Base-by-base conservation (phyloP, 1,140 invertebrate genomes). In the Pseudomyrmex dendroicus region DNA sequence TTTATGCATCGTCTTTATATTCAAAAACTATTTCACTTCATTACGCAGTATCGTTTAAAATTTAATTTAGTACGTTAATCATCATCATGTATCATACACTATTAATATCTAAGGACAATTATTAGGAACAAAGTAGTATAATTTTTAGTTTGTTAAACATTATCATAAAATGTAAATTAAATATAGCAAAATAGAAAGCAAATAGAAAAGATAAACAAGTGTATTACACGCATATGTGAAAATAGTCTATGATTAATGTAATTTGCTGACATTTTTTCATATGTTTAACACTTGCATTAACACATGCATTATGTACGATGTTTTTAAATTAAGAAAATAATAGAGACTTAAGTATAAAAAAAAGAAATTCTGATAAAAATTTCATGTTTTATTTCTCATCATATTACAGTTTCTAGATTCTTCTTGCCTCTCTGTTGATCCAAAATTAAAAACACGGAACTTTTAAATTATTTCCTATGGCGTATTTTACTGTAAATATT, bases 171-270 rank as follows among this genome's bases (percentile, higher is more conserved):
- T 25, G 4, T 20, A 8, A 35, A 3, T 59, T 70, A 5, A 20
- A 63, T n/a, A 44, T 25, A n/a, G 59, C 20, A 13, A 9, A 20
- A 10, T 44, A 20, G 13, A 54, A 59, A 56, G 17, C 15, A n/a
- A n/a, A 4, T 68, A 56, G 4, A 25, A 22, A 13, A 50, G 22
- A 61, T 80, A 35, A 13, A 68, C 52, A 73, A 15, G 20, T 82
- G 5, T 2, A 25, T 25, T 25, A 52, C 54, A 52, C 10, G 74
- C 56, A 68, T 13, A 13, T 57, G 9, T 25, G 72, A 25, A 44
- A 54, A 48, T 61, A 52, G 22, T 9, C n/a, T 20, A 20, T 83
- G n/a, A 61, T 17, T n/a, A 68, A 48, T 15, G n/a, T 17, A 52
- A 7, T 44, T 76, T 64, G 4, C 35, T 35, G 5, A 7, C 35